A percentile compares a stretch with the other conserved stretches of the same genome.
phyloP scores from a whole-genome alignment of 92 coral and sea anemone species.

The Muricea muricata region DNA sequence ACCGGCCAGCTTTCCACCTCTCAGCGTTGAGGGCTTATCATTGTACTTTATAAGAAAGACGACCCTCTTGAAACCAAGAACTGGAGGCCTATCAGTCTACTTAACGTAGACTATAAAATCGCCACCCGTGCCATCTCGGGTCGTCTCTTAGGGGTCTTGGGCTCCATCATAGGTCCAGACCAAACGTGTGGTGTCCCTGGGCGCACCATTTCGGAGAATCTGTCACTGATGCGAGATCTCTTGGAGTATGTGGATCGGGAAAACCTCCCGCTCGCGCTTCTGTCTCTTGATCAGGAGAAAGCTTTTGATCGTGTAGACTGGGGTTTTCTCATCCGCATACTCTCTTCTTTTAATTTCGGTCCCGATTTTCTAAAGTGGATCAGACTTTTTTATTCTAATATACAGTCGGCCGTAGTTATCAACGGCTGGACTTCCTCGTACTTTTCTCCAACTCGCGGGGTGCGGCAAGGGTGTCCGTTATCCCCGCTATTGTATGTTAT shows the following conservation, averaged over 20 bases:
- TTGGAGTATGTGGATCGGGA: not conserved
- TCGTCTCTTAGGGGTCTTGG: not conserved
- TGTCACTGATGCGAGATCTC: not conserved
- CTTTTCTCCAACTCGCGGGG: not conserved
- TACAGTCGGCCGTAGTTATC: not conserved
- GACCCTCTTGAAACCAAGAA: conserved; percentile 2
- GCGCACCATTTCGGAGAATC: not conserved
- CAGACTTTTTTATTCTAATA: not conserved
- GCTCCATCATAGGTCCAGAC: not conserved
- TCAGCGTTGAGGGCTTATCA: conserved; percentile 13
- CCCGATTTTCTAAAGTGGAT: too few relatives aligned
- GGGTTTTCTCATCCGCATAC: too few relatives aligned
- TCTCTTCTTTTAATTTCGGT: too few relatives aligned
- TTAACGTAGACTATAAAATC: conserved; percentile 24
- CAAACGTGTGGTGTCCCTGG: conserved; percentile 9
- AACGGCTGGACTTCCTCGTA: not conserved
- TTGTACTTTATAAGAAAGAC: conserved; percentile 31
- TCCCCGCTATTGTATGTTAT: conserved; percentile 2
- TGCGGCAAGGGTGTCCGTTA: conserved; percentile 6
- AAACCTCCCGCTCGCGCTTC: not conserved
- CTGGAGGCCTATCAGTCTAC: conserved; percentile 29
- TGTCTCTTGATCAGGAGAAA: conserved; percentile 20
- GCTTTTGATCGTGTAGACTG: not conserved
- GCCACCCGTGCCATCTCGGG: not conserved
- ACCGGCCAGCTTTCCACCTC: not conserved